A percentile compares a stretch with the other conserved stretches of the same genome.
Conservation (phyloP, 2,797 vertebrate species). For the Fundulus diaphanus region DNA sequence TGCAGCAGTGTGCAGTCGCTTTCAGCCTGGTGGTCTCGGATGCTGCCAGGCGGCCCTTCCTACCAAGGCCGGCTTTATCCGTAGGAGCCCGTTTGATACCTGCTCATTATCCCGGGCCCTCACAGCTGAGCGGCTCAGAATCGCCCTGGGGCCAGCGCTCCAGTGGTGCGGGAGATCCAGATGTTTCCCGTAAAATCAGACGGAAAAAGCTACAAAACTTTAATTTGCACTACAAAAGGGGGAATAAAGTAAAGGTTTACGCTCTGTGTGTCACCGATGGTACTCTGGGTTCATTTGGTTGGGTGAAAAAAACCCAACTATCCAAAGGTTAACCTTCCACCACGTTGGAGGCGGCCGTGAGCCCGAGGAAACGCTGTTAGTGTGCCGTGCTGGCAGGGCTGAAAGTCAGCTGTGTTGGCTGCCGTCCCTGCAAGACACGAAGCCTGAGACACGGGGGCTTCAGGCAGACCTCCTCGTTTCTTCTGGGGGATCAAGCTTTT, state of each 20-base stretch:
- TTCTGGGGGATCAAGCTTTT: background rate
- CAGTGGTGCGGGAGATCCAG: slow-evolving; percentile 77
- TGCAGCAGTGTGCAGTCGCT: slow-evolving; percentile 16
- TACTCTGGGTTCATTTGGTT: slow-evolving; percentile 67
- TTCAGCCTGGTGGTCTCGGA: slow-evolving; percentile 65
- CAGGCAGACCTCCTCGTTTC: slow-evolving; percentile 16
- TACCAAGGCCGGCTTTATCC: slow-evolving; percentile 53
- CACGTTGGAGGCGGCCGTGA: slow-evolving; percentile 55
- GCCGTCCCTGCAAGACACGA: slow-evolving; percentile 29
- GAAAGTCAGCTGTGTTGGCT: slow-evolving; percentile 56
- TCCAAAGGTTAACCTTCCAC: slow-evolving; percentile 56
- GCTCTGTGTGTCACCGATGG: slow-evolving; percentile 70
- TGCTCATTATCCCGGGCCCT: slow-evolving; percentile 80
- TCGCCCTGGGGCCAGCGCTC: slow-evolving; percentile 76
- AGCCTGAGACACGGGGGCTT: slow-evolving; percentile 44
- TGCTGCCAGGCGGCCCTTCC: slow-evolving; percentile 40
- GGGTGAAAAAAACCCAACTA: slow-evolving; percentile 29
- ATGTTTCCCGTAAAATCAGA: slow-evolving; percentile 88
- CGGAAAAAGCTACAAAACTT: slow-evolving; percentile 88
- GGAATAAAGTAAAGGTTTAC: slow-evolving; percentile 83
- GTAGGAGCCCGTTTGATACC: slow-evolving; percentile 76
- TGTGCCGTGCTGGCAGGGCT: slow-evolving; percentile 44
- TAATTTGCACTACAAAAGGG: slow-evolving; percentile 81
- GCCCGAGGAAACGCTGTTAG: slow-evolving; percentile 42
- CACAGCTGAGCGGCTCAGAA: slow-evolving; percentile 74